phyloP scores from a whole-genome alignment of 1,140 invertebrate genomes.

The Cherax destructor region DNA sequence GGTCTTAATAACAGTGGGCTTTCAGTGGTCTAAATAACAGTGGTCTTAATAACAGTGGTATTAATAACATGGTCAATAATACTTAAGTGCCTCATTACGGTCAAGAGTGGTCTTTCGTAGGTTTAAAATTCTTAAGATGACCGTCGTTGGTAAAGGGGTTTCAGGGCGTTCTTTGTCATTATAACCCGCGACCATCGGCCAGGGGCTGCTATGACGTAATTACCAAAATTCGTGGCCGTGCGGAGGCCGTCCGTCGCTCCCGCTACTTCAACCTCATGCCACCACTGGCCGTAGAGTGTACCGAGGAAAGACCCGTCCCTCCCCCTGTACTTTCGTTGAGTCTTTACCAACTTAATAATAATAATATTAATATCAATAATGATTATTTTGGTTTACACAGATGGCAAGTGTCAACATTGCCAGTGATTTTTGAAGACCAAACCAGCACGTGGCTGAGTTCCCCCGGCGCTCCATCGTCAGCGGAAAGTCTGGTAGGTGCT shows the following conservation, averaged over 20 bases:
- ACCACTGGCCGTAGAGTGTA: constrained; percentile 90
- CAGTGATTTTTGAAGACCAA: constrained; percentile 96
- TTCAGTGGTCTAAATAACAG: too few relatives aligned
- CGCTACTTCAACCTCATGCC: constrained; percentile 89
- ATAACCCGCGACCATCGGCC: constrained; percentile 89
- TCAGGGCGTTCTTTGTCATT: constrained; percentile 93
- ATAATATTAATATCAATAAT: too few relatives aligned
- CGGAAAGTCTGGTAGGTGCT: constrained; percentile 71
- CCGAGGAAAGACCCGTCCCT: constrained; percentile 79
- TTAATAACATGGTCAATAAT: too few relatives aligned
- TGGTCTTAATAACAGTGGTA: too few relatives aligned
- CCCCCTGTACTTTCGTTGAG: not conserved
- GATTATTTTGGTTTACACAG: too few relatives aligned
- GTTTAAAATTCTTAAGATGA: too few relatives aligned
- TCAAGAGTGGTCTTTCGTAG: too few relatives aligned
- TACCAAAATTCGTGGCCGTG: too few relatives aligned
- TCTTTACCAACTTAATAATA: too few relatives aligned
- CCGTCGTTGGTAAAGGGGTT: constrained; percentile 91
- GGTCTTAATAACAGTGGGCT: too few relatives aligned
- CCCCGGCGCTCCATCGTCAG: constrained; percentile 75
- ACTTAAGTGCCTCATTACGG: too few relatives aligned
- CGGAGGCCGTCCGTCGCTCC: constrained; percentile 89
- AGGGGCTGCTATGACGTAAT: constrained; percentile 90
- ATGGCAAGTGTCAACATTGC: constrained; percentile 89
- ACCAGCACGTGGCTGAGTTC: constrained; percentile 83